Evolutionary conservation across 2,888 invertebrate genomes (phyloP).

Genomic region (Cryptocheilus praepositus): DNA sequence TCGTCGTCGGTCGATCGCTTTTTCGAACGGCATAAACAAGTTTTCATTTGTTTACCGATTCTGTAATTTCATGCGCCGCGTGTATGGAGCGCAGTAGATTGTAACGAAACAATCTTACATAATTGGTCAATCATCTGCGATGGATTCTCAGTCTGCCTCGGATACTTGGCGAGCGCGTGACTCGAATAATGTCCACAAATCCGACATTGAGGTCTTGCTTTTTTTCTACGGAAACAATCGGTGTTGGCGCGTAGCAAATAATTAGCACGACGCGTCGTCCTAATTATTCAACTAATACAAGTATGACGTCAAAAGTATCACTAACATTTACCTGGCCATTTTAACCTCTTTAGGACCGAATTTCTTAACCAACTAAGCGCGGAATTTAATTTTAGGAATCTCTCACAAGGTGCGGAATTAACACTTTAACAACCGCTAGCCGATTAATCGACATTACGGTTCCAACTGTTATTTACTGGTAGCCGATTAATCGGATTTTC

Average conservation of each 20-base stretch:
- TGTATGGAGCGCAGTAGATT: slow-evolving; percentile 6
- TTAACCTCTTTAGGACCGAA: too few relatives aligned
- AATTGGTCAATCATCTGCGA: slow-evolving; percentile 30
- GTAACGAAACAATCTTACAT: slow-evolving; percentile 14
- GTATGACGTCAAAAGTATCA: too few relatives aligned
- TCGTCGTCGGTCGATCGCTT: slow-evolving; percentile 8
- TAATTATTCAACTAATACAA: too few relatives aligned
- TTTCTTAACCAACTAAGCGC: too few relatives aligned
- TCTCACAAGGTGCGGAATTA: too few relatives aligned
- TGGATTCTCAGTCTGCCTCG: slow-evolving; percentile 1
- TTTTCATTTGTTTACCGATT: slow-evolving; percentile 14
- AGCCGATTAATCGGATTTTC: too few relatives aligned
- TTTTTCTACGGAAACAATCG: slow-evolving; percentile 23
- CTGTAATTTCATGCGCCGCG: slow-evolving; percentile 17
- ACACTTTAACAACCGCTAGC: too few relatives aligned
- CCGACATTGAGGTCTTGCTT: not conserved
- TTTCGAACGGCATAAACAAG: slow-evolving; percentile 15
- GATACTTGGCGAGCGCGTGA: slow-evolving; percentile 12
- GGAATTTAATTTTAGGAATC: too few relatives aligned
- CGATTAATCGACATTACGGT: too few relatives aligned
- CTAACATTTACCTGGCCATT: too few relatives aligned
- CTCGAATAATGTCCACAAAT: slow-evolving; percentile 10
- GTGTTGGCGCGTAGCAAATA: slow-evolving; percentile 19
- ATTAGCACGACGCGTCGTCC: too few relatives aligned
- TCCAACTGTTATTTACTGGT: too few relatives aligned